Evolutionary conservation across 2,888 invertebrate genomes (phyloP).

Genomic region (Coenonympha arcania): DNA sequence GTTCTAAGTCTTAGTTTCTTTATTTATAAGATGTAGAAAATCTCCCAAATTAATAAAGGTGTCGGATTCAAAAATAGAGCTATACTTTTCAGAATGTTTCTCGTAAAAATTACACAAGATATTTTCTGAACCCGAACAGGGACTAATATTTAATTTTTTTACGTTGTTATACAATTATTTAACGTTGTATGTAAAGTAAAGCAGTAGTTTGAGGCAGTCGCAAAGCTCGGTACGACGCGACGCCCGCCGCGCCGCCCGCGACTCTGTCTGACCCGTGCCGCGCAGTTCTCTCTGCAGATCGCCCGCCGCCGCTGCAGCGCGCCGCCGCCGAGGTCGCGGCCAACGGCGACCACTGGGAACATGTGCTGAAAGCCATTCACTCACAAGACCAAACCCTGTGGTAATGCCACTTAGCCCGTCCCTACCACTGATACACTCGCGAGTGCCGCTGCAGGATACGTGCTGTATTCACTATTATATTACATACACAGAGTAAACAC

Average conservation of each 20-base stretch:
- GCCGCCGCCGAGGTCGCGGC: conserved; percentile 76
- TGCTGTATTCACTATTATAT: conserved; percentile 67
- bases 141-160: too few relatives aligned
- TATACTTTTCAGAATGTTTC: too few relatives aligned
- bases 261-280: conserved; percentile 72
- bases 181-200: too few relatives aligned
- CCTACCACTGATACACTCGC: conserved; percentile 37
- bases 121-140: too few relatives aligned
- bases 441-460: conserved; percentile 53
- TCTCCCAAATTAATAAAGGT: too few relatives aligned
- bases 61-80: too few relatives aligned
- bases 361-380: conserved; percentile 75
- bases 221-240: conserved; percentile 15
- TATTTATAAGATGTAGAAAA: too few relatives aligned
- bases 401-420: conserved; percentile 66
- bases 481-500: conserved; percentile 33
- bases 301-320: conserved; percentile 59
- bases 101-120: too few relatives aligned
- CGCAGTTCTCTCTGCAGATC: conserved; percentile 75
- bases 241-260: conserved; percentile 54
- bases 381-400: conserved; percentile 72
- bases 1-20: too few relatives aligned
- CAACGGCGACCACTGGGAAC: conserved; percentile 79
- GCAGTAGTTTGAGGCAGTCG: conserved; percentile 3
- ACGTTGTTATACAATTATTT: too few relatives aligned